Evolutionary conservation across 2,797 vertebrate species (phyloP).

Genomic region (Mormyrops attenuatus): DNA sequence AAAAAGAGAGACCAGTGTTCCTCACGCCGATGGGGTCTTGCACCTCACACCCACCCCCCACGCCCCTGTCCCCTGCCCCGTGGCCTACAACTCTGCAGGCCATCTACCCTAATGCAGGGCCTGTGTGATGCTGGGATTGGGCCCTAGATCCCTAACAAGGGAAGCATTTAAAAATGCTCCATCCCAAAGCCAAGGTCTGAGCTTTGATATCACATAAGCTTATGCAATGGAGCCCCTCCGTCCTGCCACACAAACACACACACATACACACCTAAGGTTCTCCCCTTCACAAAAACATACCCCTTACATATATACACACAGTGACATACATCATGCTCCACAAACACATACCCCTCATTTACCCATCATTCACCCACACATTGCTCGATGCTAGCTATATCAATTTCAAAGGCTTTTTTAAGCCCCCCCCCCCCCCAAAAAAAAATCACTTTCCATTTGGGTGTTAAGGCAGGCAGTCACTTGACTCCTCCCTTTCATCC

Average conservation of each 20-base stretch:
- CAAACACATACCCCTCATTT: neutral
- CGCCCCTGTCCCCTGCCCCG: neutral
- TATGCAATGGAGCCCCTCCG: neutral
- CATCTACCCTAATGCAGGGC: neutral
- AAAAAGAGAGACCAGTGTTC: constrained; percentile 1
- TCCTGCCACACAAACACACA: neutral
- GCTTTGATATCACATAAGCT: neutral
- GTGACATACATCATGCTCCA: neutral
- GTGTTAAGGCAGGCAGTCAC: neutral
- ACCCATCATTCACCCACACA: neutral
- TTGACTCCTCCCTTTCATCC: neutral
- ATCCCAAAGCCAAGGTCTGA: neutral
- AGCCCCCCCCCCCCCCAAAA: neutral
- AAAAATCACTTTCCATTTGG: neutral
- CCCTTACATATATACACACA: neutral
- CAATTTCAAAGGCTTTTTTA: neutral
- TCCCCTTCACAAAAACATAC: neutral
- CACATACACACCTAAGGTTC: neutral
- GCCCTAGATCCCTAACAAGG: neutral
- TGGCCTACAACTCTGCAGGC: neutral
- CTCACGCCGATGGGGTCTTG: neutral
- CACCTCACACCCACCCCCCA: neutral
- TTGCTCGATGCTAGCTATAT: neutral
- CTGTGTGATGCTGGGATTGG: neutral
- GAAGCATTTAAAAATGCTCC: neutral